phyloP scores from a whole-genome alignment of 2,888 invertebrate species.

The Cetonia aurata region DNA sequence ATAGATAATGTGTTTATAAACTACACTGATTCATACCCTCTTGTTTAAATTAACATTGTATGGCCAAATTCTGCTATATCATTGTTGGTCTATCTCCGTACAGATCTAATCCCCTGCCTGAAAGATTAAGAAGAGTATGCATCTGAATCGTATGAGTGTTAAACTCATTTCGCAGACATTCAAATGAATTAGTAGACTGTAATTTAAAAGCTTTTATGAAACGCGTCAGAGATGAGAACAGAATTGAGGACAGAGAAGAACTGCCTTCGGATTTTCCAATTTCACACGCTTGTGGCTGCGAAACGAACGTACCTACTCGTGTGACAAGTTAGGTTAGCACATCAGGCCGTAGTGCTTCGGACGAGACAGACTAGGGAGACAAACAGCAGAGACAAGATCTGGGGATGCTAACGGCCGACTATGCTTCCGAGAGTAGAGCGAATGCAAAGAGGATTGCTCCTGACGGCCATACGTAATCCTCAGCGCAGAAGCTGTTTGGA shows the following conservation, averaged over 20 bases:
- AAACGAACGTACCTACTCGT: conserved; percentile 61
- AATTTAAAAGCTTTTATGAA: neutral
- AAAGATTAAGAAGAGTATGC: no score
- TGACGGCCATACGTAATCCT: conserved; percentile 58
- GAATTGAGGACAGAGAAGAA: conserved; percentile 57
- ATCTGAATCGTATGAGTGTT: no score
- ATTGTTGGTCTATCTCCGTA: no score
- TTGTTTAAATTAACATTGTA: no score
- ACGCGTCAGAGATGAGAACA: conserved; percentile 7
- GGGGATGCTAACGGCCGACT: neutral
- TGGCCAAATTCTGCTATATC: no score
- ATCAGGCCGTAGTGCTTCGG: conserved; percentile 17
- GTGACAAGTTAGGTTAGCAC: conserved; percentile 55
- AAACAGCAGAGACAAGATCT: conserved; percentile 14
- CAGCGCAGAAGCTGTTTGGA: conserved; percentile 55
- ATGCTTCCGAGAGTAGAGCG: conserved; percentile 38
- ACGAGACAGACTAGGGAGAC: conserved; percentile 7
- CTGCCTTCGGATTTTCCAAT: conserved; percentile 66
- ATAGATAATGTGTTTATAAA: no score
- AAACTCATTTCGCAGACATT: neutral
- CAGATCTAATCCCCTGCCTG: no score
- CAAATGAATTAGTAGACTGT: conserved; percentile 9
- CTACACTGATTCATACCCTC: no score
- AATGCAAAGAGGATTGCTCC: conserved; percentile 47
- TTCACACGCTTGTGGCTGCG: conserved; percentile 66